A percentile compares a stretch with the other conserved stretches of the same genome.
Evolutionary conservation across 2,797 vertebrate species (phyloP).

Genomic region (Limosa lapponica): DNA sequence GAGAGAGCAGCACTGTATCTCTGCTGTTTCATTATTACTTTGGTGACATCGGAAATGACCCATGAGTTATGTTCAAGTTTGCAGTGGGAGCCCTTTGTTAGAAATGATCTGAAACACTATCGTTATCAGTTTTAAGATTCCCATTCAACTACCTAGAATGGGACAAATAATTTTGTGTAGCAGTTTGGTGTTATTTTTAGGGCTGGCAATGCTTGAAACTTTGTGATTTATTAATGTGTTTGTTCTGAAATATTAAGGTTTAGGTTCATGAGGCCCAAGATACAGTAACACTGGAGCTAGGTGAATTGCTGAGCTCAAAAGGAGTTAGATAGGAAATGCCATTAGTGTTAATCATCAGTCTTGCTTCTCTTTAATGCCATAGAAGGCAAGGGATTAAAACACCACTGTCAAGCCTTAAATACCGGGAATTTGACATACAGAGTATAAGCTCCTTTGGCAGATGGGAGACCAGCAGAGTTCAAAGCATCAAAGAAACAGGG

Average conservation of each 20-base stretch:
- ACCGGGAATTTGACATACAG: conserved; percentile 12
- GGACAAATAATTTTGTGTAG: background rate
- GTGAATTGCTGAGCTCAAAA: conserved; percentile 23
- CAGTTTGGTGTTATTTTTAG: background rate
- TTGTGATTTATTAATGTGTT: background rate
- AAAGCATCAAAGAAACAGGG: conserved; percentile 27
- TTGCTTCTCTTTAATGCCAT: conserved; percentile 42
- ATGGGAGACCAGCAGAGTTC: conserved; percentile 39
- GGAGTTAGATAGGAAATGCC: conserved; percentile 31
- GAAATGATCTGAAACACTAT: background rate
- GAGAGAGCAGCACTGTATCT: background rate
- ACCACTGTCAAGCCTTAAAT: conserved; percentile 32
- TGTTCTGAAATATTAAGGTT: conserved; percentile 15
- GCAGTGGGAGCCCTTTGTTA: background rate
- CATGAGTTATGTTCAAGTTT: background rate
- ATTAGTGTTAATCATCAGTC: conserved; percentile 32
- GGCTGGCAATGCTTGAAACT: background rate
- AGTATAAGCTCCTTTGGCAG: conserved; percentile 49
- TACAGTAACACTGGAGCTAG: background rate
- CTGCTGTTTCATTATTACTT: background rate
- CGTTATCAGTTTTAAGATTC: background rate
- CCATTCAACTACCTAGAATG: background rate
- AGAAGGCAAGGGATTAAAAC: conserved; percentile 60
- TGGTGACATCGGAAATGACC: conserved; percentile 15
- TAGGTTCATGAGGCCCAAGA: background rate